Base-by-base conservation (phyloP, 2,888 invertebrate species). In the Embidobia sp. region DNA sequence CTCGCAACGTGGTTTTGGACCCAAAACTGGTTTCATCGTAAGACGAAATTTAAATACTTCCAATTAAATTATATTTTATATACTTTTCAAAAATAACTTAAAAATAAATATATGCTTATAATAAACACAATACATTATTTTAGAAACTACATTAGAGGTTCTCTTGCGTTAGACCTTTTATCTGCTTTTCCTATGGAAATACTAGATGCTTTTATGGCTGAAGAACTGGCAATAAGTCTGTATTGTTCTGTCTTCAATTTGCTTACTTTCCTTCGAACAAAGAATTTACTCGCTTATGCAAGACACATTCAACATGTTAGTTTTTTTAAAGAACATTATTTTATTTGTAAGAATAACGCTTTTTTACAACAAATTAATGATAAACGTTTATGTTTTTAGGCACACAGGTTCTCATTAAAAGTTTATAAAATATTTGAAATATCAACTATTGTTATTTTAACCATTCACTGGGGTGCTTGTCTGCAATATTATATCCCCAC, bases 381-480 rank as follows among this genome's bases (percentile, higher is more conserved):
- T n/a, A n/a, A n/a, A n/a, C n/a, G n/a, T n/a, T n/a, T n/a, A n/a
- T n/a, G n/a, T n/a, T 64, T 78, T 26, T 57, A 89, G 88, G 67
- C 84, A 5, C 85, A 86, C 37, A 76, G 81, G 42, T 46, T 86
- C 5, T 80, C 82, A 1, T 84, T 85, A 37, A 83, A 83, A 22
- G 53, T 40, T 2, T 79, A 82, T 22, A 87, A 85, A 72, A 76
- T 86, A 1, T 26, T 85, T 0, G 82, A 86, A 70, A 78, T 86
- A 42, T 18, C 53, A 7, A 59, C 82, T 1, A 76, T 86, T 2
- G 44, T 84, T 2, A 44, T 82, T 1, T 33, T 86, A 6, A 77
- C 44, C 8, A 46, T 88, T 8, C 88, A 88, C 13, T 90, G 89
- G 89, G 80, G 84, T 0, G 84, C 87, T 1, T 89, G 89, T 72